Percentiles rank a stretch among this genome's conserved stretches.
These are phyloP conservation scores for Apoda limacodes DNA, from an alignment of 2,888 invertebrate species.

Conservation along the genomic window DNA sequence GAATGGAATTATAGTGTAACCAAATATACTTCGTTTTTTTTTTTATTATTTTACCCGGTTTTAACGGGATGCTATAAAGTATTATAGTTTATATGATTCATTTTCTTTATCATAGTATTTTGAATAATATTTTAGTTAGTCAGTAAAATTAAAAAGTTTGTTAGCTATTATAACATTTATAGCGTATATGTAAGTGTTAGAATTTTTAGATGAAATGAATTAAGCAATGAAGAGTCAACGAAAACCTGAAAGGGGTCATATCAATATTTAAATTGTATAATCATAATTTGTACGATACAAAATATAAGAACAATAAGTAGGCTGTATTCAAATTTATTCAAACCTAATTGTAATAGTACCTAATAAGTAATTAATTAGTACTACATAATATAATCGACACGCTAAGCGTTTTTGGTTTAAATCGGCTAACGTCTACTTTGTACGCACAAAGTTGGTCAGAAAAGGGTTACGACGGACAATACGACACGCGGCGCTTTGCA, in stretches of 20 bases:
- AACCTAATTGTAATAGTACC: conserved; percentile 29
- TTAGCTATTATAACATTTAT: conserved; percentile 43
- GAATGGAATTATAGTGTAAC: too few species aligned
- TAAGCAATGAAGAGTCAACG: conserved; percentile 43
- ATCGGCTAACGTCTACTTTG: too few species aligned
- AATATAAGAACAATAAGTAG: conserved; percentile 65
- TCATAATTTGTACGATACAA: conserved; percentile 56
- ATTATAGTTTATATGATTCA: conserved; percentile 54
- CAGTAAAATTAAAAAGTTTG: conserved; percentile 37
- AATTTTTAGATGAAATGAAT: conserved; percentile 41
- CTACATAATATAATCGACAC: conserved; percentile 24
- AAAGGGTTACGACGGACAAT: too few species aligned
- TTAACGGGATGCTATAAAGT: conserved; percentile 59
- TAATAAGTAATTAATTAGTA: conserved; percentile 10
- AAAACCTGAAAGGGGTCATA: conserved; percentile 68
- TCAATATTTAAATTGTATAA: conserved; percentile 65
- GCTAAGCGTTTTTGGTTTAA: conserved; percentile 52
- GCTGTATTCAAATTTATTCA: conserved; percentile 47
- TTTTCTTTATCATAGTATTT: conserved; percentile 28
- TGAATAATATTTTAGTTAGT: conserved; percentile 19
- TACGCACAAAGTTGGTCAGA: too few species aligned
- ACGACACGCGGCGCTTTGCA: too few species aligned
- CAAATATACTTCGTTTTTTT: conserved; percentile 46
- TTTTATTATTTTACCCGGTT: conserved; percentile 48
- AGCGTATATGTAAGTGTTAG: conserved; percentile 44